Evolutionary conservation across 2,113 vertebrate genomes (phyloP), one percentile per base, ranked within the genome.

Genomic region (Datnioides undecimradiatus): DNA sequence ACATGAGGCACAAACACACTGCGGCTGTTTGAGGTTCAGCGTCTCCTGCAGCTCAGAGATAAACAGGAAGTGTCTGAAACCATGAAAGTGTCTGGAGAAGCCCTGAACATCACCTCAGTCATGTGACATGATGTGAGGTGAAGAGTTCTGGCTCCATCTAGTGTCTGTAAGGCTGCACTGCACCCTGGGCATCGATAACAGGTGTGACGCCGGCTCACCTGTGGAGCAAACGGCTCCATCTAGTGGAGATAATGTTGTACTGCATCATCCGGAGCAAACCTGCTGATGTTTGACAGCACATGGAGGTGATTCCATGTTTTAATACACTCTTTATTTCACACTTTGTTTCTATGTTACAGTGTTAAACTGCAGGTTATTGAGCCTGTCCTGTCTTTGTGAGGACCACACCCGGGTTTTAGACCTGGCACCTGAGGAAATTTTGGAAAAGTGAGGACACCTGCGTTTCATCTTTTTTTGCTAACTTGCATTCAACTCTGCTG

Each of bases 121-220:
- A 8, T 12, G 19, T 0, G n/a, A 12, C 23, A 23, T 19, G 33
- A 59, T 12, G 23, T 51, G 14, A 40, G 2, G 13, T n/a, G 10
- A 76, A 54, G 25, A 54, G 1, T n/a, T 33, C 19, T 40, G 57
- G 36, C 57, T 60, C 84, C 62, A 76, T 79, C 82, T 82, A 33
- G 75, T 76, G 82, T 57, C 57, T 27, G 9, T 34, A 2, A 0
- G 0, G 0, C 2, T 8, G 10, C 23, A 7, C 21, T 75, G 17
- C 79, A 55, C 0, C 0, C 5, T 57, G 11, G 45, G 27, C 6
- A 7, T 13, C n/a, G 8, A 17, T 34, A 1, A 27, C 4, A 8
- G 48, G 23, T 10, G 19, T 14, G 0, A n/a, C 6, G 2, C 10
- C 1, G 2, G 2, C 1, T 40, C 51, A n/a, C 21, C n/a, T 72